Evolutionary conservation across 2,888 invertebrate genomes (phyloP).

Genomic region (Brachylomia viminalis): DNA sequence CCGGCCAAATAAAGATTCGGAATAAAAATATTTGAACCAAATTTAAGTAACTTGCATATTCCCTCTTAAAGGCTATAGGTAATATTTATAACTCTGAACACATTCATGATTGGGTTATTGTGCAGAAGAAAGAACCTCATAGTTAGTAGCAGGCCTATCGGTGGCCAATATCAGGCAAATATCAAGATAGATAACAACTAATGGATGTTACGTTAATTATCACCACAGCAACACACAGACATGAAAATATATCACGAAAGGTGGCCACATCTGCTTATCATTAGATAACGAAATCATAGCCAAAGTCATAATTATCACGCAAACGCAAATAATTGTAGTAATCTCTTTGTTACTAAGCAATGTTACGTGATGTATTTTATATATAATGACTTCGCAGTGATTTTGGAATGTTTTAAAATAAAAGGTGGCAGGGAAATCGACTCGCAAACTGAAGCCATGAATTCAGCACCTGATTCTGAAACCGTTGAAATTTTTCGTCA

Average conservation of each 20-base stretch:
- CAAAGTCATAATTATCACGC: constrained; percentile 11
- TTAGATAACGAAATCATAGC: constrained; percentile 33
- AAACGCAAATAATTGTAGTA: constrained; percentile 19
- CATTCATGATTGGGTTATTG: not conserved
- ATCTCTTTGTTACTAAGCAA: constrained; percentile 19
- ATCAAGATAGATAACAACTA: not conserved
- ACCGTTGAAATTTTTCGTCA: too few species aligned
- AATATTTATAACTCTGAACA: not conserved
- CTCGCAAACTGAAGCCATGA: too few species aligned
- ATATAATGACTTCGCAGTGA: not conserved
- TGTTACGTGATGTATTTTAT: not conserved
- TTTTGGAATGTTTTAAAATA: not conserved
- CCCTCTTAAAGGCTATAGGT: too few species aligned
- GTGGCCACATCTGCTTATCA: constrained; percentile 30
- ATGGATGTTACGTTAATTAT: not conserved
- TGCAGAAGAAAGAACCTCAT: not conserved
- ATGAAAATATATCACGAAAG: constrained; percentile 3
- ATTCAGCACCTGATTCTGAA: too few species aligned
- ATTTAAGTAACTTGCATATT: too few species aligned
- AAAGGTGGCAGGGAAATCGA: too few species aligned
- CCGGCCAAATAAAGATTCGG: too few species aligned
- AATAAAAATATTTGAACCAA: too few species aligned
- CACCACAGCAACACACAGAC: constrained; percentile 18
- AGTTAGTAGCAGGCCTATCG: not conserved
- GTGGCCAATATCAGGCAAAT: not conserved